Evolutionary conservation across 1,140 invertebrate species (phyloP), one percentile per base, ranked within the genome.

Genomic region (Archivesica marissinica): DNA sequence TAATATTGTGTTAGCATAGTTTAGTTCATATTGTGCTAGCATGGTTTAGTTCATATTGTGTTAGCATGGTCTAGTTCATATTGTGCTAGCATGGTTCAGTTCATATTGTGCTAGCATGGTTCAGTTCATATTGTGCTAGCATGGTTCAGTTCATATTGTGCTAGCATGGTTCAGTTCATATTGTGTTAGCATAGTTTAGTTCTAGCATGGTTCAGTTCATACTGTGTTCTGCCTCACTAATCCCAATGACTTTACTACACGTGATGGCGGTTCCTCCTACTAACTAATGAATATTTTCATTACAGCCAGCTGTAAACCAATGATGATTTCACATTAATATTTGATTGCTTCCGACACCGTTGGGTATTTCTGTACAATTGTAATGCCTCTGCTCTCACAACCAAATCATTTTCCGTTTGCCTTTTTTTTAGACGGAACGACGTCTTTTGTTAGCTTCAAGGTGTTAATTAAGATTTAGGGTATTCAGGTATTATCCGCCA

Each of bases 211-310:
- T n/a, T n/a, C n/a, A n/a, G n/a, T n/a, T n/a, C n/a, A n/a, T 64
- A 64, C 20, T 64, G 59, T 35, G 33, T 13, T 25, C 25, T 64
- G 30, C 59, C 30, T 17, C 59, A 35, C 2, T 64, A 35, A 64
- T 64, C 30, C 7, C 59, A 64, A 64, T 64, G 30, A 64, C 30
- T 64, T 64, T 72, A 72, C 50, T 72, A 72, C 38, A 66, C 39
- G 50, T 66, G 44, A 50, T n/a, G n/a, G n/a, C 54, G 66, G 41
- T 47, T 35, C 23, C 17, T 47, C 41, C 20, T 41, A 79, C 66
- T 79, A 59, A 79, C 56, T 79, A 47, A 79, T 79, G 77, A 61
- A 41, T 59, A 68, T 33, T 79, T 79, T 64, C 77, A 79, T 79
- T 79, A 79, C 77, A 79, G 56, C 56, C 30, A 13, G 56, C 44